Evolutionary conservation across 2,888 invertebrate species (phyloP), one percentile per base, ranked within the genome.

Genomic region (Amblyteles armatorius): DNA sequence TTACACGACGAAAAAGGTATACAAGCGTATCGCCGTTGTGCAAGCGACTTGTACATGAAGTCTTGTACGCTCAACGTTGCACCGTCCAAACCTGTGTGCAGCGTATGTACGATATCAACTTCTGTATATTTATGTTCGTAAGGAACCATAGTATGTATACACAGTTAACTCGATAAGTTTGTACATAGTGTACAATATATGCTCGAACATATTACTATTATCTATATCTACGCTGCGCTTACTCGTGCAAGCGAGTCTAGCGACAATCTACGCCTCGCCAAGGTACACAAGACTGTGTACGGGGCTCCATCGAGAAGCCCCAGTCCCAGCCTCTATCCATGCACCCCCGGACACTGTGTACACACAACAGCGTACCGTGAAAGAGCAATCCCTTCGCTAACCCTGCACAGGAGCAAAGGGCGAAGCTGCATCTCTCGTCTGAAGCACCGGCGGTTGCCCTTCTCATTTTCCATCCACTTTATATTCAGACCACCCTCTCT

Each of bases 391-490:
- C 83, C 83, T 85, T 83, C 48, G 73, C 16, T 60, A 68, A 52
- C 63, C 67, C 11, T 83, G 65, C 80, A 60, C 60, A 68, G 76
- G 67, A 73, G 77, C 67, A 68, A 72, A 67, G 65, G 72, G 71
- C 52, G 69, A 65, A n/a, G 76, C 44, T 57, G 50, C 73, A 67
- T 57, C 63, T 86, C 83, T 87, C 83, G 86, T 85, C 52, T 26
- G 77, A 65, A 77, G 36, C 71, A 57, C 60, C 67, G 76, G 60
- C 84, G 89, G 90, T 90, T 88, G 11, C 91, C 90, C 89, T 90
- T 89, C 92, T 93, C 92, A 92, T 93, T 93, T 93, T 89, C 89
- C 89, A 90, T 91, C 92, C 92, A 92, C 93, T 93, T 93, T 93
- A 93, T 93, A 93, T 93, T 92, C 93, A 92, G 90, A 90, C 91